Percentiles rank a stretch among this genome's conserved stretches.
Evolutionary conservation across 1,140 invertebrate genomes (phyloP).

Genomic region (Scaptomyza pallida): DNA sequence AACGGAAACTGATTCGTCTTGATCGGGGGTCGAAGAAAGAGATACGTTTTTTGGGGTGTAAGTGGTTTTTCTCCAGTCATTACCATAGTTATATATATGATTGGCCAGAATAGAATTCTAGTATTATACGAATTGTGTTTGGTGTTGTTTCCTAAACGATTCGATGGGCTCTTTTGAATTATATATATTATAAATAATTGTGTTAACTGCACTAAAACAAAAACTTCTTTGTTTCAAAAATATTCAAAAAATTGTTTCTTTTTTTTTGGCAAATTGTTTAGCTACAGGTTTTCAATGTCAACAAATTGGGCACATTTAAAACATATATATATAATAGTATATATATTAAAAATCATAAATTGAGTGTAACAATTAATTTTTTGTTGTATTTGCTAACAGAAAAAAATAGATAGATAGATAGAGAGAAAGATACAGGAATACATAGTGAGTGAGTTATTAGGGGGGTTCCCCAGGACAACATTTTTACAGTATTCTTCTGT

Average conservation of each 20-base stretch:
- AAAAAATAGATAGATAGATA: constrained; percentile 31
- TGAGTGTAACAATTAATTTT: constrained; percentile 72
- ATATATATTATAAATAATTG: constrained; percentile 5
- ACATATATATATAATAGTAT: constrained; percentile 10
- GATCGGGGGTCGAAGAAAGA: constrained; percentile 54
- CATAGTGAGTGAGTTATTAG: constrained; percentile 7
- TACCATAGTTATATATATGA: constrained; percentile 70
- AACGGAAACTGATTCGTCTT: constrained; percentile 43
- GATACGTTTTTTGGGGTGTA: constrained; percentile 17
- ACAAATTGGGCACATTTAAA: constrained; percentile 76
- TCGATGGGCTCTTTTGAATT: constrained; percentile 50
- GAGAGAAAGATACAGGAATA: constrained; percentile 15
- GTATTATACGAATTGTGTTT: constrained; percentile 32
- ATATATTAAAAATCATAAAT: constrained; percentile 39
- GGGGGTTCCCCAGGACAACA: constrained; percentile 5
- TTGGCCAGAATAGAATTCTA: constrained; percentile 65
- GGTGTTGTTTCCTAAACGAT: constrained; percentile 37
- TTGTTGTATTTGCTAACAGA: constrained; percentile 75
- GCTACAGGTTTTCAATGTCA: constrained; percentile 77
- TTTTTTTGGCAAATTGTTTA: constrained; percentile 67
- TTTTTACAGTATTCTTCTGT: constrained; percentile 3
- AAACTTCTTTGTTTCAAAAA: constrained; percentile 69
- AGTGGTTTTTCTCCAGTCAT: constrained; percentile 78
- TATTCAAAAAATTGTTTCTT: constrained; percentile 63
- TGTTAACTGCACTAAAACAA: constrained; percentile 63